Percentiles rank a stretch among this genome's conserved stretches.
Evolutionary conservation across 2,888 invertebrate species (phyloP).

Genomic region (Bugulina stolonifera): DNA sequence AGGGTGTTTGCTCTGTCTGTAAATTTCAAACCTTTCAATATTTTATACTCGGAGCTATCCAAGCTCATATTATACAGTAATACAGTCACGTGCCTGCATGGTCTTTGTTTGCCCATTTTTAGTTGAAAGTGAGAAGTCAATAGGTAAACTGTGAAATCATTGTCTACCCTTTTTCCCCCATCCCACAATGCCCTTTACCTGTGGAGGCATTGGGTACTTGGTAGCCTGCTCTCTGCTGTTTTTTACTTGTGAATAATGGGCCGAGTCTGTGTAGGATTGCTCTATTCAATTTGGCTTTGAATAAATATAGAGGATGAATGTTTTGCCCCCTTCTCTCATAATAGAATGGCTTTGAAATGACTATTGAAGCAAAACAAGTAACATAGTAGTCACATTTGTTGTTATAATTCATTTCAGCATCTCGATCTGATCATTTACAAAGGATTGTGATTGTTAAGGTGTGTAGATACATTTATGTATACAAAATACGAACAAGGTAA

Average conservation of each 20-base stretch:
- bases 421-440: neutral
- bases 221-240: too few species aligned
- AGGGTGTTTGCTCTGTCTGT: too few species aligned
- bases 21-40: too few species aligned
- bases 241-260: neutral
- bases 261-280: neutral
- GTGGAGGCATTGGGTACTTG: too few species aligned
- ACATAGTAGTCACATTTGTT: neutral
- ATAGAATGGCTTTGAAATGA: neutral
- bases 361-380: neutral
- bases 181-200: too few species aligned
- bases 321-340: neutral
- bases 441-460: neutral
- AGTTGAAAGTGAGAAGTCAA: too few species aligned
- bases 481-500: constrained; percentile 4
- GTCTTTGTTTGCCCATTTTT: too few species aligned
- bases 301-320: neutral
- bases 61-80: too few species aligned
- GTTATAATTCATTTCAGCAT: neutral
- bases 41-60: too few species aligned
- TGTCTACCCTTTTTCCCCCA: too few species aligned
- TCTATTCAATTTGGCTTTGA: neutral
- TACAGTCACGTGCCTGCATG: too few species aligned
- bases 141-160: too few species aligned
- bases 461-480: neutral